Percentiles rank a stretch among this genome's conserved stretches.
phyloP scores from a whole-genome alignment of 1,140 invertebrate species.

The Aphis gossypii region DNA sequence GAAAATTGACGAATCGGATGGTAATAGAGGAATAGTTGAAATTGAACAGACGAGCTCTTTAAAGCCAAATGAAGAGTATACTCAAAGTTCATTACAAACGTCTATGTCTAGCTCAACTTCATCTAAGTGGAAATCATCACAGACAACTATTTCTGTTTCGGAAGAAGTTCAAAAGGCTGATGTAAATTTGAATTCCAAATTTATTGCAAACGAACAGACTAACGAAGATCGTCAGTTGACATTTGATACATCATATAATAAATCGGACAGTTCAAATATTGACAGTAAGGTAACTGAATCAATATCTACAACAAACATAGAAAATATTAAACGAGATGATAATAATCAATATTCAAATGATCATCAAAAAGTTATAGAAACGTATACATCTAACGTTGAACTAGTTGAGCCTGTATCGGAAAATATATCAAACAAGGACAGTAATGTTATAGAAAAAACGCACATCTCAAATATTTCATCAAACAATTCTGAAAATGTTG shows the following conservation, averaged over 20 bases:
- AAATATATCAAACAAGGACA: neutral
- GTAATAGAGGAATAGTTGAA: neutral
- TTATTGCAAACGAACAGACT: constrained; percentile 19
- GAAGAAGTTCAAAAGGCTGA: constrained; percentile 40
- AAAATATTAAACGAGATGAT: neutral
- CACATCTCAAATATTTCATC: neutral
- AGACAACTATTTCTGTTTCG: constrained; percentile 33
- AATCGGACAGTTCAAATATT: neutral
- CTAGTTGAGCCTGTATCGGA: neutral
- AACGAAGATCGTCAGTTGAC: neutral
- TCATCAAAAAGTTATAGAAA: neutral
- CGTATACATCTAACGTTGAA: neutral
- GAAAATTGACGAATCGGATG: neutral
- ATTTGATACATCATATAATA: neutral
- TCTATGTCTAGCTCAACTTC: constrained; percentile 9
- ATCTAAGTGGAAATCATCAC: constrained; percentile 37
- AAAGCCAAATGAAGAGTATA: constrained; percentile 22
- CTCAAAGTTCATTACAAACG: neutral
- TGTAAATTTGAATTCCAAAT: constrained; percentile 10
- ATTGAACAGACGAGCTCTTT: neutral
- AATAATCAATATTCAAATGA: neutral
- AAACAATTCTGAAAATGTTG: constrained; percentile 28
- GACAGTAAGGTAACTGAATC: constrained; percentile 5
- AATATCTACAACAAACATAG: neutral
- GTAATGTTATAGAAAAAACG: neutral